Evolutionary conservation across 1,140 invertebrate genomes (phyloP).

Genomic region (Mizuhopecten yessoensis): DNA sequence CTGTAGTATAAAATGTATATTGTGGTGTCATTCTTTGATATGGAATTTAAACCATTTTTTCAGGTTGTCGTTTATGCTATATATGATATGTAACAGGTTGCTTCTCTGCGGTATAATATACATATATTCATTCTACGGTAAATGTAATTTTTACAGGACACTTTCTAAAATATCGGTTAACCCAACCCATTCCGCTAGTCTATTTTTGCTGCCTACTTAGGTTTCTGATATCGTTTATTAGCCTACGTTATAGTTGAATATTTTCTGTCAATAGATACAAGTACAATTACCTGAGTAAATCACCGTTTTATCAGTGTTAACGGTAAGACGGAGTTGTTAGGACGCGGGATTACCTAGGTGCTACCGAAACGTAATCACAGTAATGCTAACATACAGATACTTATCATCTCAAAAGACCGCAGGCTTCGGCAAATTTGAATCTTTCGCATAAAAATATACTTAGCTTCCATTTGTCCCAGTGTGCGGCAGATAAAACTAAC

Average conservation of each 20-base stretch:
- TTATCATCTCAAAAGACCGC: background rate
- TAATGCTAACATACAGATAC: background rate
- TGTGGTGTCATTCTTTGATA: no score
- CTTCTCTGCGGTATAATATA: no score
- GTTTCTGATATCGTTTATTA: constrained; percentile 11
- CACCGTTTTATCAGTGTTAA: background rate
- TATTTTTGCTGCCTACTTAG: background rate
- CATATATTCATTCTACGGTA: no score
- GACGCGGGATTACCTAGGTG: background rate
- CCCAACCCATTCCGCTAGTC: background rate
- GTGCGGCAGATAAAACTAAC: background rate
- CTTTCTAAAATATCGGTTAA: background rate
- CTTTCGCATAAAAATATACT: constrained; percentile 32
- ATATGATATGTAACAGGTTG: no score
- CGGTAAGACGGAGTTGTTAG: background rate
- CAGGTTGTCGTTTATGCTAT: no score
- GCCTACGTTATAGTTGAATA: background rate
- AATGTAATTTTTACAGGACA: background rate
- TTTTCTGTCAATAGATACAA: background rate
- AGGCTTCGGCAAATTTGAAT: constrained; percentile 37
- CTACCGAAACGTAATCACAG: background rate
- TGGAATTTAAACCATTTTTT: no score
- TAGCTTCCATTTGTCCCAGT: constrained; percentile 32
- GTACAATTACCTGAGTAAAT: constrained; percentile 3
- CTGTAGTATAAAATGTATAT: no score